These are phyloP conservation scores for Polymixis flavicincta DNA, from an alignment of 2,888 invertebrate genomes.

Conservation along the genomic window DNA sequence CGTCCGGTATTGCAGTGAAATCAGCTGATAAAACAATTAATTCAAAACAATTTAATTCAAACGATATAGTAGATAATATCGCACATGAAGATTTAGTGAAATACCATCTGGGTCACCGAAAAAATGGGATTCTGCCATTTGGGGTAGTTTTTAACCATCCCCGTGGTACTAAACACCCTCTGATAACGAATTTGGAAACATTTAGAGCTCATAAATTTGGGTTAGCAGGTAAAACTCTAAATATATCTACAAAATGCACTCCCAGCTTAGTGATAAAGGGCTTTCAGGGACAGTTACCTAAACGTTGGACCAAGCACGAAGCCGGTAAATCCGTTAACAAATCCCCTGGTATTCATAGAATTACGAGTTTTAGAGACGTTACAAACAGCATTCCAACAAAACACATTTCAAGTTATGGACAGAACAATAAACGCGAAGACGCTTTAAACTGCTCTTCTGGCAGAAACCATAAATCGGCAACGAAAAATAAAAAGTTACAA, in stretches of 20 bases:
- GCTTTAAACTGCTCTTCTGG: neutral
- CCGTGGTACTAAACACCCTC: slow-evolving; percentile 16
- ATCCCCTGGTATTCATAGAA: neutral
- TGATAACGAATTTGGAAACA: slow-evolving; percentile 19
- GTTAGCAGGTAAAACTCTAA: slow-evolving; percentile 39
- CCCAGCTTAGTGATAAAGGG: neutral
- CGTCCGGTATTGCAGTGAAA: slow-evolving; percentile 1
- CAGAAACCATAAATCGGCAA: slow-evolving; percentile 1
- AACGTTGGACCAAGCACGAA: slow-evolving; percentile 6
- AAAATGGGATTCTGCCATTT: slow-evolving; percentile 27
- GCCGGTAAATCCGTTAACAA: neutral
- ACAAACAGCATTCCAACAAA: neutral
- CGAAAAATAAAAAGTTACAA: slow-evolving; percentile 12
- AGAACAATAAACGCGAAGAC: neutral
- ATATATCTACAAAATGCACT: slow-evolving; percentile 23
- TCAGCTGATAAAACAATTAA: slow-evolving; percentile 9
- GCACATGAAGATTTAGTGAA: slow-evolving; percentile 3
- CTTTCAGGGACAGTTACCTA: slow-evolving; percentile 16
- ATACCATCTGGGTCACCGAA: neutral
- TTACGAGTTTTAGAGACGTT: neutral
- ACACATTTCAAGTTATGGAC: neutral
- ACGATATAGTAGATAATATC: neutral
- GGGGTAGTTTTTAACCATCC: slow-evolving; percentile 8
- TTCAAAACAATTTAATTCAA: neutral
- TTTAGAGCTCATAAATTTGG: slow-evolving; percentile 16